Percentiles rank a stretch among this genome's conserved stretches.
These are phyloP conservation scores for Dysmachus trigonus DNA, from an alignment of 2,888 invertebrate species.

Conservation along the genomic window DNA sequence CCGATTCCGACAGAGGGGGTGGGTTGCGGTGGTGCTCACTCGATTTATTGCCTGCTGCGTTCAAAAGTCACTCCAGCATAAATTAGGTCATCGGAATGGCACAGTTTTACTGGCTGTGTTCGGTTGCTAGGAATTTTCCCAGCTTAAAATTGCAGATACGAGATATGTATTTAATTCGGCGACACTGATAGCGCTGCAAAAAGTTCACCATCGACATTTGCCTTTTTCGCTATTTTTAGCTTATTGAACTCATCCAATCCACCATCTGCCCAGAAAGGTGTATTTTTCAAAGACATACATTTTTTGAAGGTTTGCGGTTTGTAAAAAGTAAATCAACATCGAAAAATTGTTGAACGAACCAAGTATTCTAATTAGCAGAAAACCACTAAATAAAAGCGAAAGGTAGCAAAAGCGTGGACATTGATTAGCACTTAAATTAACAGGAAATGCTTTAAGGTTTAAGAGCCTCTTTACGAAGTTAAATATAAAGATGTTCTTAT, in stretches of 20 bases:
- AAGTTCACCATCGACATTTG: not conserved
- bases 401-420: not conserved
- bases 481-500: not conserved
- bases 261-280: not conserved
- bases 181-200: not conserved
- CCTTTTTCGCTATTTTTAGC: not conserved
- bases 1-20: not conserved
- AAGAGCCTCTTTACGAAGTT: not conserved
- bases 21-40: not conserved
- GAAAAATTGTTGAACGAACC: not conserved
- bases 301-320: not conserved
- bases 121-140: not conserved
- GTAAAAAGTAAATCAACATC: not conserved
- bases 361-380: not conserved
- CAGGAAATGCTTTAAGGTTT: not conserved
- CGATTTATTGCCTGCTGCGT: not conserved
- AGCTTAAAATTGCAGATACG: not conserved
- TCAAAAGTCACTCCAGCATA: not conserved
- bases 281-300: not conserved
- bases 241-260: not conserved
- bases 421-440: not conserved
- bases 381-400: not conserved
- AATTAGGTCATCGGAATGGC: not conserved
- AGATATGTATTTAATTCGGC: not conserved
- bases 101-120: not conserved